Base-by-base conservation (phyloP, 2,888 invertebrate species). In the Dicyrtomina minuta region DNA sequence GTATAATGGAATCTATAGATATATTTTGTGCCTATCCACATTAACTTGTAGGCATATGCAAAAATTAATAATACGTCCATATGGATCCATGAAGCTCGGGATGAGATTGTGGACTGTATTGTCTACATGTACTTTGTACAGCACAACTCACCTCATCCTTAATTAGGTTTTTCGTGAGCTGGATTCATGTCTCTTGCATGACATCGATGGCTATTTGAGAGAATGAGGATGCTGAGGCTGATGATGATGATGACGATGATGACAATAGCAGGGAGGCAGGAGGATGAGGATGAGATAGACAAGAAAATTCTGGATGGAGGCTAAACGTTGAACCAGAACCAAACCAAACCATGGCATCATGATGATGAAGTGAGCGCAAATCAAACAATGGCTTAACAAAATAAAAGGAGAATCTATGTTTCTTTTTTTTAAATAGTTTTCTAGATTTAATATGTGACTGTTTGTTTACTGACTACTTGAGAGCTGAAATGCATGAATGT, bases 401-500 rank as follows among this genome's bases (percentile, higher is more conserved):
- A 17, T 17, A 46, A 20, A 46, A 20, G 10, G 46, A 51, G 20
- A 51, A 17, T 13, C 12, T 13, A 20, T 6, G 4, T 24, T 13
- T 20, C 24, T 6, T 20, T 17, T 55, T 22, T 24, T 56, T 8
- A 6, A 15, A 13, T 24, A 53, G 20, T 56, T 61, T 27, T 61
- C 49, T 26, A 61, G 49, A 46, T 27, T 61, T 61, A 24, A 46
- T n/a, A n/a, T 61, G 44, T 61, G 24, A 27, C 12, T 61, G 26
- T 61, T 61, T 61, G 46, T 61, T 61, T 61, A 61, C 61, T 46
- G 49, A 61, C 61, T 61, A 49, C 61, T 61, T 61, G 61, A 61
- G 60, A 43, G 17, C 24, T 8, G 46, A 61, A 61, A 43, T 24
- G 46, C 61, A 46, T 46, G 61, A 6, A 33, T 33, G 33, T 33